Evolutionary conservation across 2,888 invertebrate genomes (phyloP), one percentile per base, ranked within the genome.

Genomic region (Anagyrus pseudococci): DNA sequence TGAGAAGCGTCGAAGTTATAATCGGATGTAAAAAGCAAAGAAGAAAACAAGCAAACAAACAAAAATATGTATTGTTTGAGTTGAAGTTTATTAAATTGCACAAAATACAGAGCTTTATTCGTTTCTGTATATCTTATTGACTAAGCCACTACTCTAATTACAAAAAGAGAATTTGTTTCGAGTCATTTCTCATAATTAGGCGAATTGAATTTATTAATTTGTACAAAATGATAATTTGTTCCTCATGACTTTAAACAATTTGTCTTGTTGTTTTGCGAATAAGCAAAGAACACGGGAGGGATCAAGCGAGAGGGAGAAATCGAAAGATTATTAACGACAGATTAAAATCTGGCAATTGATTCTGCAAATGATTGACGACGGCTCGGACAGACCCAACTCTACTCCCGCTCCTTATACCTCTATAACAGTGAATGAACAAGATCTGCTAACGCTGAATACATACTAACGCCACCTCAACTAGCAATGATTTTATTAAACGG

Each of bases 331-430:
- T 54, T 26, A 49, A 61, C 58, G 53, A n/a, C n/a, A n/a, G n/a
- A n/a, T n/a, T n/a, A n/a, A n/a, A n/a, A n/a, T n/a, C n/a, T n/a
- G n/a, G n/a, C n/a, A n/a, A n/a, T n/a, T n/a, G n/a, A n/a, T 53
- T 53, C 53, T 64, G 58, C 58, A 58, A 55, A 48, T 48, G 50
- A 61, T 61, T 52, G 54, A 58, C 58, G n/a, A n/a, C n/a, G 50
- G 58, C 54, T 65, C 54, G 44, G 58, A 41, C 56, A 49, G 46
- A 65, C 44, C 61, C 54, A 55, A 58, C 50, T n/a, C n/a, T 44
- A 48, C 58, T 61, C 56, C 53, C 49, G 54, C 59, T 60, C 52
- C 47, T 57, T 59, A 55, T 47, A 47, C 41, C 25, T 23, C 40
- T 46, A 57, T 37, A 40, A 60, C 53, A 43, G n/a, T n/a, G n/a